Conservation (phyloP, 2,888 invertebrate genomes). For the Chirona hameri region DNA sequence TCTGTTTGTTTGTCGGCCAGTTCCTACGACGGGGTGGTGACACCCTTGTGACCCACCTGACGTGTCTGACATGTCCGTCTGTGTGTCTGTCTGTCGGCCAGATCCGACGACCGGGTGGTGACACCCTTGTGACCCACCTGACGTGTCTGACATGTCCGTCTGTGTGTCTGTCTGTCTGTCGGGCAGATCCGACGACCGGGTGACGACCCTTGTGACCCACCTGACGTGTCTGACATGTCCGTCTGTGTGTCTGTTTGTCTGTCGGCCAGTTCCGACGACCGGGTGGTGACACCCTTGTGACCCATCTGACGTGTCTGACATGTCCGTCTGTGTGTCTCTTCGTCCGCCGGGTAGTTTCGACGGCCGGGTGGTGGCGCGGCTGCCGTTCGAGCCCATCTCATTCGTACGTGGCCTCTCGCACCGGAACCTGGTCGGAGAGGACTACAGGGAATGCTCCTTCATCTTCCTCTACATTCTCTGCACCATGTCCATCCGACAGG, state of each 20-base stretch:
- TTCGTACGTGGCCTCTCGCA: slow-evolving; percentile 97
- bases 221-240: too few species aligned
- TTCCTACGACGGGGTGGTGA: too few species aligned
- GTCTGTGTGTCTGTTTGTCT: too few species aligned
- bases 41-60: too few species aligned
- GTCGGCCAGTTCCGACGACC: too few species aligned
- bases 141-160: background rate
- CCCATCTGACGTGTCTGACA: background rate
- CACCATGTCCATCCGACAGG: slow-evolving; percentile 96
- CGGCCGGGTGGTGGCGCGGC: slow-evolving; percentile 92
- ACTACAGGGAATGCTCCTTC: slow-evolving; percentile 97
- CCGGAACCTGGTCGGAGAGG: slow-evolving; percentile 91
- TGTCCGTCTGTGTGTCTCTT: slow-evolving; percentile 12
- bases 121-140: too few species aligned
- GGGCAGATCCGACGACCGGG: too few species aligned
- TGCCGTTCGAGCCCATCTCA: slow-evolving; percentile 93
- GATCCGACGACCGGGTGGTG: slow-evolving; percentile 96
- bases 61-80: background rate
- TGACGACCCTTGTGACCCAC: too few species aligned
- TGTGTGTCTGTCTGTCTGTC: too few species aligned
- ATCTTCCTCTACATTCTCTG: slow-evolving; percentile 98
- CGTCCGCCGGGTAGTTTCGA: slow-evolving; percentile 67
- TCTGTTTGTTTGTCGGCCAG: too few species aligned
- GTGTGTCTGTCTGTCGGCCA: slow-evolving; percentile 47
- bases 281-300: too few species aligned